Conservation (phyloP, 2,113 vertebrate species). For the Tychaedon coryphoeus region DNA sequence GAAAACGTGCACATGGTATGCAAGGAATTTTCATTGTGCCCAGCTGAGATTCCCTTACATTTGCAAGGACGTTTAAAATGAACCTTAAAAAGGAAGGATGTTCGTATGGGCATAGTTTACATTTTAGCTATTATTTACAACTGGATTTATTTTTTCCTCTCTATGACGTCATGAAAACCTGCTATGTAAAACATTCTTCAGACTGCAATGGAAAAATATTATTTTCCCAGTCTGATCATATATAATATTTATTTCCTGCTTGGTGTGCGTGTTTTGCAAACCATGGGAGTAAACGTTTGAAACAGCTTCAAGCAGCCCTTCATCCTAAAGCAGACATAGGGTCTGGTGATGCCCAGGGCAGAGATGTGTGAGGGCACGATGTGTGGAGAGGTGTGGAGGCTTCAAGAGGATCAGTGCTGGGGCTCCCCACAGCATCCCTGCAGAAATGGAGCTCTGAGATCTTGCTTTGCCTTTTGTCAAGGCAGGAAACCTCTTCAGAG, state of each 20-base stretch:
- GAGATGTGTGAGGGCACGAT: neutral
- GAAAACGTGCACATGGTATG: conserved; percentile 48
- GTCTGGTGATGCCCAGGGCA: neutral
- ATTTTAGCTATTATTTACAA: conserved; percentile 34
- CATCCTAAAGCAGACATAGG: neutral
- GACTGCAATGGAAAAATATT: neutral
- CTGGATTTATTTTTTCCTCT: conserved; percentile 56
- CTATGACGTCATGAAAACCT: conserved; percentile 13
- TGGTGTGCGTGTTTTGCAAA: neutral
- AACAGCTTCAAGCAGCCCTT: neutral
- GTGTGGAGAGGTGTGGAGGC: neutral
- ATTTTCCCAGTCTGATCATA: neutral
- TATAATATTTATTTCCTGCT: neutral
- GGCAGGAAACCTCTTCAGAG: neutral
- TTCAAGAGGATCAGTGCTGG: neutral
- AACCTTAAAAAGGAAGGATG: conserved; percentile 40
- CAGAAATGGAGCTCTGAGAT: neutral
- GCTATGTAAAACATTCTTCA: conserved; percentile 22
- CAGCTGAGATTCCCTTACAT: conserved; percentile 43
- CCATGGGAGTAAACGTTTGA: neutral
- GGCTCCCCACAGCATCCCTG: neutral
- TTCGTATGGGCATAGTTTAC: conserved; percentile 39
- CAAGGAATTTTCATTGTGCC: conserved; percentile 61
- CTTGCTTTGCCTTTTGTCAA: neutral
- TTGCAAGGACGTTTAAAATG: conserved; percentile 15